Evolutionary conservation across 2,797 vertebrate genomes (phyloP), one percentile per base, ranked within the genome.

Genomic region (Chlorospingus flavigularis): DNA sequence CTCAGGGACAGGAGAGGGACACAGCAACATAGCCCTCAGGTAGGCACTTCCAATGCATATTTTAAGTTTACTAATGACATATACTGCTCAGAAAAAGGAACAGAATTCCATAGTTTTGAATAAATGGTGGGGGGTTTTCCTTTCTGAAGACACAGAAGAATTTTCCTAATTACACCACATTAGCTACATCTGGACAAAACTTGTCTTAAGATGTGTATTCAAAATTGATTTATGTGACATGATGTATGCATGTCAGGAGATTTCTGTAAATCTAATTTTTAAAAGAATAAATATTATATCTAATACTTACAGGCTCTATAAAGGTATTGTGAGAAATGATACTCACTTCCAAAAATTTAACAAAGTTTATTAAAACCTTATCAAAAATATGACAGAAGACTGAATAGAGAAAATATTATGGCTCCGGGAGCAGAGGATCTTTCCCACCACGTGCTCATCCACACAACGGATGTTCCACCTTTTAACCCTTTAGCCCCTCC

Each of bases 401-500:
- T 28, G 25, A 60, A 26, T 7, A 28, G 17, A 39, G 25, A 26
- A 60, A 39, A 39, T 19, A 25, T 11, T 17, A 60, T 3, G 2
- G 17, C 17, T 2, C 6, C 6, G 0, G 3, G 2, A 28, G 12
- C 12, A 19, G 6, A 28, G 1, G 3, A 37, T 28, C 25, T 13
- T 28, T 19, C 57, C 57, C 17, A 39, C 57, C 57, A 39, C 4
- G 25, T 13, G 8, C 35, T 58, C 17, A 10, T 39, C 25, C 12
- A 39, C 35, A 18, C 6, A 19, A 19, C 28, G 8, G 8, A 13
- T 9, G 17, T 19, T 28, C 25, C 6, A 5, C 11, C 35, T 19
- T 13, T 4, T 26, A 28, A 39, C 8, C 35, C 25, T 39, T 39
- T 39, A 60, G 57, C 25, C 35, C 11, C 57, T 7, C 35, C 35